Evolutionary conservation across 2,888 invertebrate species (phyloP), one percentile per base, ranked within the genome.

Genomic region (Drosophila fulvimacula): DNA sequence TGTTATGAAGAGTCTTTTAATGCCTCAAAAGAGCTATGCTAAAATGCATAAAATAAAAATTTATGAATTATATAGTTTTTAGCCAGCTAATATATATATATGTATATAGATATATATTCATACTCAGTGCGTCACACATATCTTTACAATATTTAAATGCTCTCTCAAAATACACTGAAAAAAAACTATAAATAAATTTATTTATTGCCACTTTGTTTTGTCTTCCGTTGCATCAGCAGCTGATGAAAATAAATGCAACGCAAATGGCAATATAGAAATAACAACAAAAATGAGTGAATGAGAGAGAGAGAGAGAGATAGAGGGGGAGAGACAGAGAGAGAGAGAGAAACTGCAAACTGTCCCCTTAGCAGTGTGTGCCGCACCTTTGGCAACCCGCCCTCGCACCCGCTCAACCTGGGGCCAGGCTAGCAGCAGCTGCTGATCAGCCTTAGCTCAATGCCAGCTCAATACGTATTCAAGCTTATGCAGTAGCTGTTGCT

Each of bases 381-480:
- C 68, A 30, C 53, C 53, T 38, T 27, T 27, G 27, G 17, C 53
- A 15, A 4, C 58, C 38, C 24, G 9, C 21, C 39, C 11, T 13
- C 42, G 24, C 51, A 21, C 11, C 21, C 36, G 36, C 51, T n/a
- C 24, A 10, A 36, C 34, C 34, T 17, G 34, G 32, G 52, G 24
- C 11, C 39, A 49, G 24, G 55, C 60, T 5, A 24, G 32, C 52
- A 51, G 53, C 52, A 51, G 53, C 61, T 46, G 56, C 59, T 38
- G 69, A 65, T 65, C 79, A 79, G 79, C 67, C 80, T 79, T 63
- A 68, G 62, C 81, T 76, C 76, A 76, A 76, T 76, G 76, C 76
- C 76, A 87, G 88, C 85, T 84, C 76, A 69, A 82, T 82, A 76
- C 60, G 74, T 84, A 86, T 74, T 81, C 71, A 61, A 68, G 69